Evolutionary conservation across 2,888 invertebrate species (phyloP).

Genomic region (Amaurobius ferox): DNA sequence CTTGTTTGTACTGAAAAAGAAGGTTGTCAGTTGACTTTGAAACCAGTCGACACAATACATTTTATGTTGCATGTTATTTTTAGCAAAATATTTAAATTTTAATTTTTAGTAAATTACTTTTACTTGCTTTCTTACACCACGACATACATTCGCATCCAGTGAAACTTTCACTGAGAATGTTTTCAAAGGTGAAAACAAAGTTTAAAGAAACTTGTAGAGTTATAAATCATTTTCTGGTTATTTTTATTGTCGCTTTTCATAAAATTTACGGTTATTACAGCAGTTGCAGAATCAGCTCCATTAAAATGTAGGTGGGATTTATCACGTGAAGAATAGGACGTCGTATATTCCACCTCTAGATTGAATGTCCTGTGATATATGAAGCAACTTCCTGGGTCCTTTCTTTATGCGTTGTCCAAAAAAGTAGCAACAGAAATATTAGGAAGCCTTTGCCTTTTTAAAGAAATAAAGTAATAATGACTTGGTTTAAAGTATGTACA

Average conservation of each 20-base stretch:
- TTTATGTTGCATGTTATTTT: too few relatives aligned
- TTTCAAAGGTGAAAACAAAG: constrained; percentile 32
- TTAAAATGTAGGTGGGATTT: constrained; percentile 67
- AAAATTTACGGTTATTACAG: constrained; percentile 70
- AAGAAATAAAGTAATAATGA: background rate
- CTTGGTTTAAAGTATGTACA: too few relatives aligned
- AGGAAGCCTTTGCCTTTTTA: too few relatives aligned
- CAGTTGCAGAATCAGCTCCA: constrained; percentile 70
- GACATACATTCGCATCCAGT: background rate
- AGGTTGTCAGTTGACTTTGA: too few relatives aligned
- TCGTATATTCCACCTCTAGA: constrained; percentile 41
- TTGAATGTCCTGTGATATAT: constrained; percentile 59
- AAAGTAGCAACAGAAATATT: constrained; percentile 28
- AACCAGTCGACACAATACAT: too few relatives aligned
- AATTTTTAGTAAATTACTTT: too few relatives aligned
- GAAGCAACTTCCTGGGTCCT: background rate
- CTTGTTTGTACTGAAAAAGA: too few relatives aligned
- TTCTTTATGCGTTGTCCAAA: constrained; percentile 33
- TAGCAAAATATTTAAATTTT: too few relatives aligned
- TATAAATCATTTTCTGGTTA: constrained; percentile 54
- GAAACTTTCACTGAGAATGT: background rate
- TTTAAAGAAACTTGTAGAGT: constrained; percentile 21
- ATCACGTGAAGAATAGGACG: constrained; percentile 67
- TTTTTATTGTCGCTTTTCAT: constrained; percentile 66
- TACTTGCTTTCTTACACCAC: background rate